Evolutionary conservation across 2,113 vertebrate genomes (phyloP), one percentile per base, ranked within the genome.

Genomic region (Thryonomys swinderianus): DNA sequence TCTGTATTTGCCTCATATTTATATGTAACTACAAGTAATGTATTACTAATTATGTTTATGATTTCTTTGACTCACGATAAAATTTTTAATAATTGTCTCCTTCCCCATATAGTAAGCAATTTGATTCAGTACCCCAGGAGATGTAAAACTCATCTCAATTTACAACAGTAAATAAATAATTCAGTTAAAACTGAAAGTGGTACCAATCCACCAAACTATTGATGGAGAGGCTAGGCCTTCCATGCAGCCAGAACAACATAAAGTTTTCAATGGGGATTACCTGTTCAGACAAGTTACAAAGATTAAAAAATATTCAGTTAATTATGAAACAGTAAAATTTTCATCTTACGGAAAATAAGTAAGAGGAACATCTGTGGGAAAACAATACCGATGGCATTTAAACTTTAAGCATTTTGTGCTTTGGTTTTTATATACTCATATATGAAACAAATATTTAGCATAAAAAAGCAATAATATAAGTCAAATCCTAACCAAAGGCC

Each of bases 171-270:
- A 97, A 97, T 96, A 97, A 97, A 97, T 89, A 13, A 85, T 96
- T 87, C 93, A 95, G 93, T 66, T 73, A 93, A 97, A 95, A 69
- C 78, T 25, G 79, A 67, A 94, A 61, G 95, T 11, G 40, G 69
- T 93, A 97, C 93, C 69, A 95, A 94, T 93, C 88, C 74, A 96
- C 80, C 84, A 85, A 97, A 96, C 96, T 96, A 84, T 4, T 88
- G 97, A 98, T 95, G 97, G 95, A 97, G 91, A 96, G 95, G 76
- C 84, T 92, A 96, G 97, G 98, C 95, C 96, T 97, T 97, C 69
- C 97, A 85, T 8, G 94, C 94, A 94, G 96, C 93, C 94, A 83
- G 95, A 97, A 93, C 92, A 95, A 96, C 93, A 91, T 91, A 92
- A 96, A 95, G 92, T 97, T 96, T 97, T 96, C 94, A 97, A 90